Conservation (phyloP, 2,113 vertebrate genomes). For the Paramormyrops kingsleyae region DNA sequence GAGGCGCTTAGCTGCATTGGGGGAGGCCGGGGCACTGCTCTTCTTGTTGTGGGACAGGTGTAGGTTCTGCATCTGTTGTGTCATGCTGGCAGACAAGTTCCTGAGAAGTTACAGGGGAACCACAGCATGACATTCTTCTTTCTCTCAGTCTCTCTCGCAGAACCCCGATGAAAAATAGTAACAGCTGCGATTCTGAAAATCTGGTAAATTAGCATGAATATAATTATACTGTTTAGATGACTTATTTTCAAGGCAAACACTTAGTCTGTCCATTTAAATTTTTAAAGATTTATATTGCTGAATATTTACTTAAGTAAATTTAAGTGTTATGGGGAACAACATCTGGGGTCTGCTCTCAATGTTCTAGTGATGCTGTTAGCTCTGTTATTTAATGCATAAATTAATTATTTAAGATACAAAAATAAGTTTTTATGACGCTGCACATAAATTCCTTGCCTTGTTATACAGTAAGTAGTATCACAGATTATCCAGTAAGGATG, state of each 20-base stretch:
- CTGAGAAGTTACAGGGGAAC: background rate
- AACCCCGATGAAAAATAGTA: background rate
- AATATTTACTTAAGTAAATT: background rate
- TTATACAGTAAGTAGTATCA: background rate
- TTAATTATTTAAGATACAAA: background rate
- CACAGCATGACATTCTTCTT: background rate
- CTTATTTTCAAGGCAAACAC: background rate
- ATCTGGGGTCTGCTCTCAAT: background rate
- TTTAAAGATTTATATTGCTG: background rate
- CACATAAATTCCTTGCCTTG: background rate
- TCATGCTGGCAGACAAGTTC: conserved; percentile 64
- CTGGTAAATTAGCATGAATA: background rate
- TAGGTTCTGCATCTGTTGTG: conserved; percentile 90
- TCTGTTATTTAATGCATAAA: background rate
- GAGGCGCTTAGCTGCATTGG: conserved; percentile 85
- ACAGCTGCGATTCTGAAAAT: background rate
- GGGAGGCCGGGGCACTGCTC: conserved; percentile 75
- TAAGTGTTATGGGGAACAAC: background rate
- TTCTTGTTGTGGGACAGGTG: conserved; percentile 78
- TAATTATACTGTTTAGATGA: background rate
- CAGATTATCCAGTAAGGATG: background rate
- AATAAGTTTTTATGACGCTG: background rate
- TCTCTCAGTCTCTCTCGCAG: background rate
- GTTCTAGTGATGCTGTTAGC: background rate
- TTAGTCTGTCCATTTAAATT: background rate